Conservation (phyloP, 2,797 vertebrate genomes). For the Anguilla marmorata region DNA sequence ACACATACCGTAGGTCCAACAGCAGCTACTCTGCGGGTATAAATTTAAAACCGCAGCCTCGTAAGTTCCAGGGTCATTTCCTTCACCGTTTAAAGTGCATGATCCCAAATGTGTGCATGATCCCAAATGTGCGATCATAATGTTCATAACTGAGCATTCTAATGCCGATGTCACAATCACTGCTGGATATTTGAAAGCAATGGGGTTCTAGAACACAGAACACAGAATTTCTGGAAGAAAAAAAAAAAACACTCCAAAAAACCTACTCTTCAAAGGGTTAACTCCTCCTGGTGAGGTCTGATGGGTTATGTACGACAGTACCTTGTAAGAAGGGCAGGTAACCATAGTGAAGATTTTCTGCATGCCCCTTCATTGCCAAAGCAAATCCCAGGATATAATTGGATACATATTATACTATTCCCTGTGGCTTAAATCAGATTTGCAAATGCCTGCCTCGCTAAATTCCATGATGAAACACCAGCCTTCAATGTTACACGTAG, state of each 20-base stretch:
- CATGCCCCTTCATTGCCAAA: background rate
- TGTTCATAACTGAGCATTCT: background rate
- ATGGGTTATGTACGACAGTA: background rate
- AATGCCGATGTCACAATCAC: background rate
- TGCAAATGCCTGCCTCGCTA: background rate
- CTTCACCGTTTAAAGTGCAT: background rate
- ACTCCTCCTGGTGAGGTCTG: background rate
- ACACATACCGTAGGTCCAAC: background rate
- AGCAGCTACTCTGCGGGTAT: background rate
- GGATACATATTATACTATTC: background rate
- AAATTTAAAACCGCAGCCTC: background rate
- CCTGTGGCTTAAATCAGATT: background rate
- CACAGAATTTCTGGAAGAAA: background rate
- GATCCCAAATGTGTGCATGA: background rate
- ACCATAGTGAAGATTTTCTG: slow-evolving; percentile 10
- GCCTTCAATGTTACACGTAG: background rate
- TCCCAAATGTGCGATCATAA: background rate
- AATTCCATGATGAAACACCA: background rate
- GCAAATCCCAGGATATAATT: background rate
- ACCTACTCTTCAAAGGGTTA: background rate
- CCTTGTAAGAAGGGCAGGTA: background rate
- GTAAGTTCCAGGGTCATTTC: background rate
- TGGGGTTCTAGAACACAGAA: background rate
- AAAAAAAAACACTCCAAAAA: background rate
- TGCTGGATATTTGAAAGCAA: background rate